Conservation (phyloP, 1,140 invertebrate genomes). For the Nilaparvata lugens region DNA sequence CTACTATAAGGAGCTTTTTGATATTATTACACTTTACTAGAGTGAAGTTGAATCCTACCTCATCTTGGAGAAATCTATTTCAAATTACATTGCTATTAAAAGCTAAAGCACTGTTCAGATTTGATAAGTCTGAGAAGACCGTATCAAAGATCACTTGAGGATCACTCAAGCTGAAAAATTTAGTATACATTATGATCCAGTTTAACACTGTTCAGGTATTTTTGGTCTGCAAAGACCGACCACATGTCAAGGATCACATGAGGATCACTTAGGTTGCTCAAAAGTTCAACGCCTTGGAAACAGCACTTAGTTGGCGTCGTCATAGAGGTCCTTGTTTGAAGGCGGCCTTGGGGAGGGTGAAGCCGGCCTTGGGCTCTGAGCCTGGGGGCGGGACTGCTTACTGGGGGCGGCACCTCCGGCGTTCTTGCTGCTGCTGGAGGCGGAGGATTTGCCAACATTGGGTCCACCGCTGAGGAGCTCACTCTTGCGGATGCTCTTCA, state of each 20-base stretch:
- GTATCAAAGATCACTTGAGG: too few relatives aligned
- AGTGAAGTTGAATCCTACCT: too few relatives aligned
- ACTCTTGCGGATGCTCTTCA: slow-evolving; percentile 88
- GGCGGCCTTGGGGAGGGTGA: slow-evolving; percentile 35
- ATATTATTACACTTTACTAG: too few relatives aligned
- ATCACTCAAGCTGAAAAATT: too few relatives aligned
- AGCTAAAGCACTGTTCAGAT: too few relatives aligned
- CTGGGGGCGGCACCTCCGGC: slow-evolving; percentile 4
- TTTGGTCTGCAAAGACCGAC: not conserved
- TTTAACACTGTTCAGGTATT: too few relatives aligned
- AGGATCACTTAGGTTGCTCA: not conserved
- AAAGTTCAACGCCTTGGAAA: not conserved
- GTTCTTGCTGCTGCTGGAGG: not conserved
- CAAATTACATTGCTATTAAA: too few relatives aligned
- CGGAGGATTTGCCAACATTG: slow-evolving; percentile 33
- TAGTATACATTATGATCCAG: too few relatives aligned
- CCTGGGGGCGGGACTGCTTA: slow-evolving; percentile 18
- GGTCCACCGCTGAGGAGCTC: slow-evolving; percentile 69
- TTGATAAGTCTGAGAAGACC: too few relatives aligned
- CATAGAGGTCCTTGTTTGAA: slow-evolving; percentile 7
- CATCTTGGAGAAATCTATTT: too few relatives aligned
- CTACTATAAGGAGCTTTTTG: too few relatives aligned
- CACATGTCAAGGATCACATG: not conserved
- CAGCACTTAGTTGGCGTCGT: not conserved
- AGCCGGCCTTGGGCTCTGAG: slow-evolving; percentile 32